Evolutionary conservation across 2,888 invertebrate genomes (phyloP), one percentile per base, ranked within the genome.

Genomic region (Ophonus ardosiacus): DNA sequence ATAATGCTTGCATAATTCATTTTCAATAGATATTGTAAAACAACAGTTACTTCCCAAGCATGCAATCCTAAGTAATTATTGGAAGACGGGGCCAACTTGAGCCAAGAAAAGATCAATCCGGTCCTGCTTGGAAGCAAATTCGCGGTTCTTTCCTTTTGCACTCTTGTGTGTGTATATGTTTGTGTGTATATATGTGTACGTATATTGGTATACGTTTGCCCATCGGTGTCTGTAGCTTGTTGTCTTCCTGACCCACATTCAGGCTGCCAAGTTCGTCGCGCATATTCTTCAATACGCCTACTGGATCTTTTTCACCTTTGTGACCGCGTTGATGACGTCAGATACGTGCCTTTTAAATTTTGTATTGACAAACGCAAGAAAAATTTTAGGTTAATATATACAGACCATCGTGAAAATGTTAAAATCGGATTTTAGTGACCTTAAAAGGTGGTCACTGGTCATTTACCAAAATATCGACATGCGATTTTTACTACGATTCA

Each of bases 201-300:
- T 31, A 31, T 31, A 6, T 56, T 31, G 3, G 31, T 31, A 31
- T 31, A 6, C 31, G 56, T 56, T 56, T 3, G 56, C n/a, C 31
- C 31, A 31, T 31, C 31, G 31, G 7, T 59, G 59, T 59, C 7
- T 7, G 18, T 15, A 6, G 15, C 59, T 59, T 59, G 59, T 59
- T 59, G 59, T 7, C 59, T 59, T 59, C 15, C 59, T 59, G 59
- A 59, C 59, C 59, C 59, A 59, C 59, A 59, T 59, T 59, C 59
- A n/a, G 59, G 17, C 1, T 15, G 59, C 59, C 59, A 18, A 15
- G 15, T 59, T 17, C 59, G 13, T 15, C n/a, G 18, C 7, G 3
- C 3, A 17, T 17, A 17, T 59, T 59, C 17, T 59, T 15, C 43
- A 18, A 15, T 56, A 56, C 59, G 59, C 59, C 59, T 59, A 59